phyloP scores from a whole-genome alignment of 2,888 invertebrate species.

The Sinodicranocentrus sp. region DNA sequence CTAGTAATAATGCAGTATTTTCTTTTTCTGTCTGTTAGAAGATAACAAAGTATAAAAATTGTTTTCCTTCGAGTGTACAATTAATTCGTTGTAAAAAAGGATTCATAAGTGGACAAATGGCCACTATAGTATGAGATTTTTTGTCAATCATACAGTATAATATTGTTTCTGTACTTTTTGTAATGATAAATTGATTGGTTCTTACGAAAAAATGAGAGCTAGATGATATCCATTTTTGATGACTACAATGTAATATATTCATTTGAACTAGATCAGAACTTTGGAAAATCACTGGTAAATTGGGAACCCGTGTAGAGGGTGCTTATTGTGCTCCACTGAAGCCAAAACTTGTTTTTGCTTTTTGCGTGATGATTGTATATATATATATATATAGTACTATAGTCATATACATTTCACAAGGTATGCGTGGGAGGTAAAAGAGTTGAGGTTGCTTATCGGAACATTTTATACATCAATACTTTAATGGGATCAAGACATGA shows the following conservation, averaged over 20 bases:
- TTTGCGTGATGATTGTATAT: not conserved
- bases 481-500: too few relatives aligned
- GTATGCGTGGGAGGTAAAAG: too few relatives aligned
- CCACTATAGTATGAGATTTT: too few relatives aligned
- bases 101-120: not conserved
- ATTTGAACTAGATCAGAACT: not conserved
- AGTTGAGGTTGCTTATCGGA: too few relatives aligned
- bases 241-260: not conserved
- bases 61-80: not conserved
- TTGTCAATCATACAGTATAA: too few relatives aligned
- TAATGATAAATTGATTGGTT: not conserved
- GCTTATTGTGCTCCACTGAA: not conserved
- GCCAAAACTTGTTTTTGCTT: not conserved
- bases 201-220: not conserved
- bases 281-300: not conserved
- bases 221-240: not conserved
- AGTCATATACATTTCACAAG: too few relatives aligned
- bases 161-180: too few relatives aligned
- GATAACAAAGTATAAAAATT: conserved; percentile 25
- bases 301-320: not conserved
- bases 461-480: too few relatives aligned
- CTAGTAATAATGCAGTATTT: too few relatives aligned
- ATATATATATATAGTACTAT: not conserved
- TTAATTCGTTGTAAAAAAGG: conserved; percentile 27
- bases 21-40: too few relatives aligned